Base-by-base conservation (phyloP, 1,140 invertebrate genomes). In the Eulimnadia texana region DNA sequence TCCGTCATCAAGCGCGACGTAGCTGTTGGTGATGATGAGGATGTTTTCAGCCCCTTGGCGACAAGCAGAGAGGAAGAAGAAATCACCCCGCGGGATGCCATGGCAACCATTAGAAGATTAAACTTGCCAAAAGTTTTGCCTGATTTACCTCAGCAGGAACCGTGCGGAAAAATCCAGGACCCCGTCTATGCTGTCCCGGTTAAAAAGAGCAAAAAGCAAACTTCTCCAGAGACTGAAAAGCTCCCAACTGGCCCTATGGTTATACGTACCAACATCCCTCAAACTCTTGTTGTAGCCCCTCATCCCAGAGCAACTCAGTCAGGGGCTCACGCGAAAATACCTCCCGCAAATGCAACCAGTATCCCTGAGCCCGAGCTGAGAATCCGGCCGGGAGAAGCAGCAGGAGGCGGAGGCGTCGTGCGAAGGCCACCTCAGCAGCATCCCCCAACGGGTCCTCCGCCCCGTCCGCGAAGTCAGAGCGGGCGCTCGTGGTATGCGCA, bases 71-170 rank as follows among this genome's bases (percentile, higher is more conserved):
- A 6, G 6, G 33, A 42, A 16, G 33, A 42, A 42, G 33, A 42
- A 42, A 42, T 16, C 6, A 42, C 33, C 16, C 33, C 6, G 33
- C 33, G 33, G 33, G 84, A 88, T 67, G 79, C 85, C 1, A 71
- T 89, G 47, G 75, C 78, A 54, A 82, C 81, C 3, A 84, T 89
- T 27, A 83, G 84, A 70, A 76, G 82, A 61, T 75, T 84, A 63
- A 88, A 88, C 67, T 88, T 83, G 69, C 87, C 86, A 0, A 89
- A 88, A 77, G 86, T 89, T 3, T 68, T 90, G 25, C 87, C 86
- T 20, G 86, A 86, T 70, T 78, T 81, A 64, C 81, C 81, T 23
- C 74, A 73, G 61, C 65, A 61, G 42, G 53, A 65, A 23, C 65
- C 47, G 25, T 53, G n/a, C 50, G 57, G 20, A 19, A 60, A 47